phyloP scores from a whole-genome alignment of 2,888 invertebrate species.

The Lepidochitona cinerea region DNA sequence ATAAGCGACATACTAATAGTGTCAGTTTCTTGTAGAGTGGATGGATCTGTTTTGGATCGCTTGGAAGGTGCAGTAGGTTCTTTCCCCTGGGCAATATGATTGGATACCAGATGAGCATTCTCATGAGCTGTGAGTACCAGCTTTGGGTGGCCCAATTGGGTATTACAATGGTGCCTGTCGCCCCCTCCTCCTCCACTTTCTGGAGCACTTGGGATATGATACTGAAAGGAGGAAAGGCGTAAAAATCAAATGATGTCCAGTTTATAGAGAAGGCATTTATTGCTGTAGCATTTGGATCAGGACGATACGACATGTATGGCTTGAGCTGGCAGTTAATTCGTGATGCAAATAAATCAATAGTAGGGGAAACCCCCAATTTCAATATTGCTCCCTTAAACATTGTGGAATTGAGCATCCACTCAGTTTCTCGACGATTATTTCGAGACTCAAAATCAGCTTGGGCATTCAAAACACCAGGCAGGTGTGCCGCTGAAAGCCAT shows the following conservation, averaged over 20 bases:
- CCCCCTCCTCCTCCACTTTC: constrained; percentile 16
- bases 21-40: constrained; percentile 8
- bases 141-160: constrained; percentile 20
- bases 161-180: constrained; percentile 12
- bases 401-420: constrained; percentile 3
- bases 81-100: no score
- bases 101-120: no score
- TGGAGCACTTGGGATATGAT: constrained; percentile 11
- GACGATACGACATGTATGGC: constrained; percentile 6
- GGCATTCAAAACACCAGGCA: constrained; percentile 11
- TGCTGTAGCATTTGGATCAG: constrained; percentile 14
- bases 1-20: constrained; percentile 13
- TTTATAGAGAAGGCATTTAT: constrained; percentile 18
- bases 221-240: constrained; percentile 25
- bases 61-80: constrained; percentile 2
- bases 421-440: background rate
- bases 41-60: background rate
- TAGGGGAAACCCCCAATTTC: background rate
- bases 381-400: background rate
- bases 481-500: background rate
- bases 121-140: constrained; percentile 17
- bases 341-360: constrained; percentile 17
- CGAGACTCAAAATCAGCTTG: constrained; percentile 11
- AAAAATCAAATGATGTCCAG: constrained; percentile 16
- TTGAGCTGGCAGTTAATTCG: constrained; percentile 5